Conservation (phyloP, 1,140 invertebrate genomes). For the Helicoverpa armigera region DNA sequence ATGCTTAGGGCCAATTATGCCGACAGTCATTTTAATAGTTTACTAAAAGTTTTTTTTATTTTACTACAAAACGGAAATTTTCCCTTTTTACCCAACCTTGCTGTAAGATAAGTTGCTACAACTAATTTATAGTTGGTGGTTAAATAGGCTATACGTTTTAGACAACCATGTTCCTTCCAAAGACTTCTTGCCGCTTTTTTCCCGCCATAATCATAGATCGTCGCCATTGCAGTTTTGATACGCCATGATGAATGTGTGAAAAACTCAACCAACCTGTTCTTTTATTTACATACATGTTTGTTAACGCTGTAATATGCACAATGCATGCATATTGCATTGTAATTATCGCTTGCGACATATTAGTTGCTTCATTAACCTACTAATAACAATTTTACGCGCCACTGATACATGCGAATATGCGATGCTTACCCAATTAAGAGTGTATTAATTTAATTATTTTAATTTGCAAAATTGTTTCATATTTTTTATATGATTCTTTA, state of each 20-base stretch:
- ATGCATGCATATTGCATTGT: conserved; percentile 35
- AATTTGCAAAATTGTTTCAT: neutral
- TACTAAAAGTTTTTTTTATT: too few relatives aligned
- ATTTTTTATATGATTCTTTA: too few relatives aligned
- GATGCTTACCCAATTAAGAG: neutral
- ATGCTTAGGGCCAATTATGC: too few relatives aligned
- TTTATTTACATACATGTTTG: neutral
- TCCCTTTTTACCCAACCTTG: too few relatives aligned
- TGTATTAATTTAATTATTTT: neutral
- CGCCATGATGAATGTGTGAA: neutral
- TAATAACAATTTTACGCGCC: conserved; percentile 16
- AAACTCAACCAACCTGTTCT: neutral
- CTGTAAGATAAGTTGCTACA: too few relatives aligned
- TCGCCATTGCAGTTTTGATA: neutral
- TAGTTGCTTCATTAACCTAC: conserved; percentile 22
- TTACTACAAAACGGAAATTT: too few relatives aligned
- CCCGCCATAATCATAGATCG: too few relatives aligned
- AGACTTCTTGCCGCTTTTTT: too few relatives aligned
- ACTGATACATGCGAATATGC: conserved; percentile 4
- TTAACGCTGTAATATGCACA: conserved; percentile 24
- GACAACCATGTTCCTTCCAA: too few relatives aligned
- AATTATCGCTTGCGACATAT: conserved; percentile 16
- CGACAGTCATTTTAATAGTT: too few relatives aligned
- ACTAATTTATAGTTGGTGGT: too few relatives aligned
- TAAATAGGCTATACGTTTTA: too few relatives aligned